These are phyloP conservation scores for Halictus ligatus DNA, from an alignment of 2,888 invertebrate species.

Conservation along the genomic window DNA sequence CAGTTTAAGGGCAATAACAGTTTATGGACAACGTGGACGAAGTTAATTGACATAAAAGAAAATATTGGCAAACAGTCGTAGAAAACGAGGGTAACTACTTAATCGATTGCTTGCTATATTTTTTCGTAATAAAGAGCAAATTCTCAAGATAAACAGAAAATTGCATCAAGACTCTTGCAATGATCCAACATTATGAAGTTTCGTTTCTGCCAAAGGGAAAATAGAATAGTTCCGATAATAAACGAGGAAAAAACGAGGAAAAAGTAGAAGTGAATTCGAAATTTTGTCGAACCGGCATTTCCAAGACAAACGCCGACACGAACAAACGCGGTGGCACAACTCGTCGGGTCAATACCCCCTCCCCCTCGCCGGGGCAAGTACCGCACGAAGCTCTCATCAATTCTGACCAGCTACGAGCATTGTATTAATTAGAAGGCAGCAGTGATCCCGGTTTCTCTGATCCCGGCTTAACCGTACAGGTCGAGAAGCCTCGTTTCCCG, in stretches of 20 bases:
- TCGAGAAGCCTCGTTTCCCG: constrained; percentile 27
- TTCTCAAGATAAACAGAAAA: too few relatives aligned
- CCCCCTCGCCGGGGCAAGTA: not conserved
- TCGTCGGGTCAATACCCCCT: not conserved
- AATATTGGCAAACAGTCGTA: too few relatives aligned
- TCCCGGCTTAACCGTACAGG: constrained; percentile 11
- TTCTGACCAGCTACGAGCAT: constrained; percentile 51
- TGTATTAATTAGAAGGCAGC: constrained; percentile 59
- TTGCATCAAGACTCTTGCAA: too few relatives aligned
- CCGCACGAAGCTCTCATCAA: constrained; percentile 21
- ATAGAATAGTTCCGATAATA: not conserved
- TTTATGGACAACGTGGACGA: too few relatives aligned
- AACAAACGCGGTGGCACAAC: not conserved
- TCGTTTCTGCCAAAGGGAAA: not conserved
- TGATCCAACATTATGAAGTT: not conserved
- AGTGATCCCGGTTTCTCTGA: constrained; percentile 25
- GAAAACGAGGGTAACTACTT: too few relatives aligned
- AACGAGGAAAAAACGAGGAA: not conserved
- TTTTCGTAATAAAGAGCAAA: too few relatives aligned
- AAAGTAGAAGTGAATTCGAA: not conserved
- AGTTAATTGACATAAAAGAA: too few relatives aligned
- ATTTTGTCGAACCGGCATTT: not conserved
- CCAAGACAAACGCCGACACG: not conserved
- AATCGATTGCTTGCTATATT: too few relatives aligned
- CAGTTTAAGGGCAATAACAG: too few relatives aligned